Evolutionary conservation across 1,140 invertebrate genomes (phyloP).

Genomic region (Reticulitermes speratus): DNA sequence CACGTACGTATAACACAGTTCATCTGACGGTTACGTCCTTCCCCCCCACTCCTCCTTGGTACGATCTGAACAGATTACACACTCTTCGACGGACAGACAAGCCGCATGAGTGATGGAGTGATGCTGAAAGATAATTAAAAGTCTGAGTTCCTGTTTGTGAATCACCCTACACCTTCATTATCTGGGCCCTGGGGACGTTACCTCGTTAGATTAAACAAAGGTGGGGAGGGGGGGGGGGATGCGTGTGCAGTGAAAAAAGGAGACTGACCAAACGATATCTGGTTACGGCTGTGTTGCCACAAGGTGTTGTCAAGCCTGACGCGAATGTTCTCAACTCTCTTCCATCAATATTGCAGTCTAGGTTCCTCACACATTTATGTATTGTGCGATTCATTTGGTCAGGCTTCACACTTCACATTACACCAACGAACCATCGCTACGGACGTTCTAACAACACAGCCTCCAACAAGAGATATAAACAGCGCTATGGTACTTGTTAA

Average conservation of each 20-base stretch:
- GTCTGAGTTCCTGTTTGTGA: neutral
- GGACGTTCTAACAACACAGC: too few relatives aligned
- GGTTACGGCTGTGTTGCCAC: neutral
- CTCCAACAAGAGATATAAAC: too few relatives aligned
- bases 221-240: neutral
- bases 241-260: neutral
- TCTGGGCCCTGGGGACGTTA: neutral
- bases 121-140: constrained; percentile 17
- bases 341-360: neutral
- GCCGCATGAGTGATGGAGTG: neutral
- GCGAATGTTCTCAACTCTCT: neutral
- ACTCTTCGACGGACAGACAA: neutral
- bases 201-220: constrained; percentile 5
- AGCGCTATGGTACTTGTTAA: too few relatives aligned
- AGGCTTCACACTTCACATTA: too few relatives aligned
- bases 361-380: too few relatives aligned
- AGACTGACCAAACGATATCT: neutral
- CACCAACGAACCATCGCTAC: too few relatives aligned
- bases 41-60: too few relatives aligned
- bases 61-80: too few relatives aligned
- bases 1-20: too few relatives aligned
- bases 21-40: too few relatives aligned
- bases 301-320: neutral
- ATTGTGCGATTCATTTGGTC: too few relatives aligned
- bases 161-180: constrained; percentile 15